Evolutionary conservation across 1,140 invertebrate species (phyloP), one percentile per base, ranked within the genome.

Genomic region (Carcinoscorpius rotundicauda): DNA sequence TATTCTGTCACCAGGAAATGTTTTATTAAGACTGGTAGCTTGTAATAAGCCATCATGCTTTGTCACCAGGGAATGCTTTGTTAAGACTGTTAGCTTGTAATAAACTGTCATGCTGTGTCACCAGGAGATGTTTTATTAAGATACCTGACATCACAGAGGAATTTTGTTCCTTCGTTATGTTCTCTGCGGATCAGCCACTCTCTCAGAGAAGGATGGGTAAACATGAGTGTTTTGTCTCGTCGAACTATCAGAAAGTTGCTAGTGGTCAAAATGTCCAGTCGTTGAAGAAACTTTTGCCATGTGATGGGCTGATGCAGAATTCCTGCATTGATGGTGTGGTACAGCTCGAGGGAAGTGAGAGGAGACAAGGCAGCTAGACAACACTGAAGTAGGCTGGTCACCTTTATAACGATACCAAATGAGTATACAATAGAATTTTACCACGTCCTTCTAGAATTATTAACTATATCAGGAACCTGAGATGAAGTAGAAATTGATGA

Each of bases 141-240:
- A 29, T 29, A 29, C 29, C 29, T 29, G 29, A 29, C 29, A 76
- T 83, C 81, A 76, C 91, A 94, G 0, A 96, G 80, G 76, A 96
- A 97, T 76, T 95, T 96, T 0, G 84, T 83, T 52, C 85, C 87
- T 75, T 96, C 92, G 61, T 85, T 86, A 68, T 95, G 92, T 65
- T 93, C 90, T 11, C 93, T 79, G n/a, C 90, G 79, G 69, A 94
- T 89, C 52, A 97, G 80, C 93, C 93, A 97, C 79, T 97, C 94
- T 79, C 93, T 88, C 77, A 97, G 92, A 6, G 92, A 91, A 1
- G 93, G 92, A 77, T 97, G 93, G 76, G 96, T 95, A 75, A 96
- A 94, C 91, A 96, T 95, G 77, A 91, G 93, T 0, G 91, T 94
- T 73, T 90, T 88, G 76, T 97, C 93, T 63, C 88, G 81, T 58